Conservation (phyloP, 2,113 vertebrate genomes). For the Chamaea fasciata region DNA sequence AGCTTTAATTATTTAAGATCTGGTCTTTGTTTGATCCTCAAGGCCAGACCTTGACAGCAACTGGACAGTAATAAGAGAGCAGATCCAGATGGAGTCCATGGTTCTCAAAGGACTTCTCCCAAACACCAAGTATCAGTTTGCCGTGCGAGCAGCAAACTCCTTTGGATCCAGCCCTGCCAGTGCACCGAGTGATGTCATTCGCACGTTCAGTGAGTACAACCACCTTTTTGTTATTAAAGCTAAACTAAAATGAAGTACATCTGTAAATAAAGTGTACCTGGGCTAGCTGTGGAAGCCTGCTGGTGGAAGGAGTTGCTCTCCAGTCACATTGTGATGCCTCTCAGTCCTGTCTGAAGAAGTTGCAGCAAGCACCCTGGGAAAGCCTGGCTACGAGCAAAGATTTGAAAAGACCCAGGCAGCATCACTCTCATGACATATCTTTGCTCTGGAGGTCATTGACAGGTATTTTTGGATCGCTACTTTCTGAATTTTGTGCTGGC, state of each 20-base stretch:
- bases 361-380: conserved; percentile 16
- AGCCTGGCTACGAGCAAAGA: neutral
- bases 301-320: neutral
- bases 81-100: conserved; percentile 88
- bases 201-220: conserved; percentile 81
- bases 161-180: conserved; percentile 83
- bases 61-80: conserved; percentile 88
- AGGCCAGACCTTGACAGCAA: conserved; percentile 90
- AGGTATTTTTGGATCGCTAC: neutral
- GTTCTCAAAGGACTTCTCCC: conserved; percentile 88
- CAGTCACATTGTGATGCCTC: neutral
- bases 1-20: conserved; percentile 10
- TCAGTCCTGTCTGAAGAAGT: neutral
- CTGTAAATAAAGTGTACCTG: neutral
- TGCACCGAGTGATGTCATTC: conserved; percentile 73
- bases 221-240: neutral
- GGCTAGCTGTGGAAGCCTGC: neutral
- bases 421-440: neutral
- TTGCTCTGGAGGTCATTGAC: neutral
- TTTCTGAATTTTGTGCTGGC: neutral
- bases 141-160: conserved; percentile 80
- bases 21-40: conserved; percentile 28
- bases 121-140: conserved; percentile 89
- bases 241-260: neutral
- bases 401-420: neutral